Evolutionary conservation across 2,797 vertebrate genomes (phyloP), one percentile per base, ranked within the genome.

Genomic region (Sebastes hubbsi): DNA sequence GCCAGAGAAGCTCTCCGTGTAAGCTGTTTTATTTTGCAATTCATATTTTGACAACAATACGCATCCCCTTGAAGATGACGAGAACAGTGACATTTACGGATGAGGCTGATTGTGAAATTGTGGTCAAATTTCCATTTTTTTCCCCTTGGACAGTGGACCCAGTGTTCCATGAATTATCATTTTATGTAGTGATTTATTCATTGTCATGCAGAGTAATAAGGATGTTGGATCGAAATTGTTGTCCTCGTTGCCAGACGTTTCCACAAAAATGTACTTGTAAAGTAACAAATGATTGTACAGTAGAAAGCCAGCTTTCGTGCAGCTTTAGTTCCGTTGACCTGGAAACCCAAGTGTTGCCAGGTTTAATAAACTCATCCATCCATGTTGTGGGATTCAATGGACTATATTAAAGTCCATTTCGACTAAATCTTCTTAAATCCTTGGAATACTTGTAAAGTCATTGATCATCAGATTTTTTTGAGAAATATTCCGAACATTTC

Each of bases 121-220:
- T 60, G 89, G 80, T 87, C 68, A 3, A 22, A 88, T 90, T 87
- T 91, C 58, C 79, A 88, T 87, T 80, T 83, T 83, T 85, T 86
- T 69, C 14, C 12, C 64, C 1, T 82, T 62, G 62, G 75, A 88
- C 80, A 83, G 71, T 72, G 76, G 76, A 75, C 55, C 65, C 81
- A 85, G 66, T 88, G 84, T 89, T 92, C 86, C 63, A 32, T 62
- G 77, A 91, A 93, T 91, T 86, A 84, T 65, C 85, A 89, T 94
- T 93, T 92, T 58, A 86, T 71, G 81, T 80, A 83, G 83, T 94
- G 93, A 93, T 95, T 93, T 93, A 95, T 95, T 94, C 92, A 88
- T 92, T 92, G 90, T 93, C 92, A 94, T 92, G 89, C 86, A 69
- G 75, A 72, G 86, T 78, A 92, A 86, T 89, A 86, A 88, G 84